Conservation (phyloP, 2,888 invertebrate species). For the Eupithecia centaureata region DNA sequence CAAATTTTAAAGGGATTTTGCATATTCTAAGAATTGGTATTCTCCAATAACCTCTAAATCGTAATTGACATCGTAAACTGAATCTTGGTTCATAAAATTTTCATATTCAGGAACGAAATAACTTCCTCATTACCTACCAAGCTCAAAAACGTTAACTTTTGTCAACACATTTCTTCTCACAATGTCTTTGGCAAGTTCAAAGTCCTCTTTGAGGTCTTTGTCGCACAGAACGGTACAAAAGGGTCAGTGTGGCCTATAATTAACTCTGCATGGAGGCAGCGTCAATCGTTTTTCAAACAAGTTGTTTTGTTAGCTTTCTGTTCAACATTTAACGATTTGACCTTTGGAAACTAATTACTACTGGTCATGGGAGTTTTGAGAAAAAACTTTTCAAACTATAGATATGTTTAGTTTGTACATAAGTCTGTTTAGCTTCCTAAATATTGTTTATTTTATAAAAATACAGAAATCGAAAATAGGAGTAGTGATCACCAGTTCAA, state of each 20-base stretch:
- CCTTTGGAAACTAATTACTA: constrained; percentile 25
- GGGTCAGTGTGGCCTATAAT: constrained; percentile 75
- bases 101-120: neutral
- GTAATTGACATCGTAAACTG: neutral
- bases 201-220: constrained; percentile 57
- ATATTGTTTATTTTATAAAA: neutral
- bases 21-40: neutral
- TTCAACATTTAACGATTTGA: constrained; percentile 40
- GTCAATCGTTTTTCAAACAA: constrained; percentile 63
- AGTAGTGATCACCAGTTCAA: no score
- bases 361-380: constrained; percentile 17
- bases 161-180: constrained; percentile 45
- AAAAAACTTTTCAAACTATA: neutral
- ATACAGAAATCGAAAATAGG: neutral
- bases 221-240: constrained; percentile 59
- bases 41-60: neutral
- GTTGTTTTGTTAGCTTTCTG: constrained; percentile 45
- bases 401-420: neutral
- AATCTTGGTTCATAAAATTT: neutral
- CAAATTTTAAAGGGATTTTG: neutral
- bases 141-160: constrained; percentile 1
- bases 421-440: neutral
- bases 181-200: constrained; percentile 55
- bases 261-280: constrained; percentile 70
- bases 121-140: neutral